A percentile compares a stretch with the other conserved stretches of the same genome.
Evolutionary conservation across 2,113 vertebrate species (phyloP).

Genomic region (Callopanchax toddi): DNA sequence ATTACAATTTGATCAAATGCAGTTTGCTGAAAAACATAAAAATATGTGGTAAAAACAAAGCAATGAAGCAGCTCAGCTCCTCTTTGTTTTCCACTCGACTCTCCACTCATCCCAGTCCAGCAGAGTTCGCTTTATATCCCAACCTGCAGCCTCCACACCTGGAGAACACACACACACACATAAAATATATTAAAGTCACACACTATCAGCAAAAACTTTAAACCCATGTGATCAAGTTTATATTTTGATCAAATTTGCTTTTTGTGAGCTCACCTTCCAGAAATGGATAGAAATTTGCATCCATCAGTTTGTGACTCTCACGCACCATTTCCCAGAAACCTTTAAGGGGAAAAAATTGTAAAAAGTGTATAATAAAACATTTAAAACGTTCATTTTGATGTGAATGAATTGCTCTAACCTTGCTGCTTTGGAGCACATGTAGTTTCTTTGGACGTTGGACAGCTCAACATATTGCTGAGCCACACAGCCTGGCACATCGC

Average conservation of each 20-base stretch:
- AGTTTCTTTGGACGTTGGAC: constrained; percentile 27
- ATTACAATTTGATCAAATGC: not conserved
- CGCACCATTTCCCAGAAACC: constrained; percentile 73
- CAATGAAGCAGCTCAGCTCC: constrained; percentile 40
- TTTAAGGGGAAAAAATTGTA: constrained; percentile 32
- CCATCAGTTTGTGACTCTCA: constrained; percentile 79
- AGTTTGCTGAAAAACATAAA: constrained; percentile 1
- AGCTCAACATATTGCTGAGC: constrained; percentile 60
- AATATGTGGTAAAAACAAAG: not conserved
- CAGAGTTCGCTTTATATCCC: constrained; percentile 83
- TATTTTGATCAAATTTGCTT: not conserved
- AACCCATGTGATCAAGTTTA: too few species aligned
- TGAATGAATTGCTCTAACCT: constrained; percentile 41
- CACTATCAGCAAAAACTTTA: too few species aligned
- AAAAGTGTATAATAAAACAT: not conserved
- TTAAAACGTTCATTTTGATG: not conserved
- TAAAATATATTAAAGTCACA: too few species aligned
- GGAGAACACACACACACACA: constrained; percentile 10
- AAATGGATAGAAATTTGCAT: constrained; percentile 79
- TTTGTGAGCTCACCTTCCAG: constrained; percentile 75
- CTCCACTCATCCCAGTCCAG: constrained; percentile 89
- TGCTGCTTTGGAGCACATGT: constrained; percentile 9
- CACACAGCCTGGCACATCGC: constrained; percentile 80
- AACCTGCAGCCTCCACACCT: constrained; percentile 81
- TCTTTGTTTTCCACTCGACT: constrained; percentile 79